Evolutionary conservation across 2,888 invertebrate species (phyloP).

Genomic region (Hyalella azteca): DNA sequence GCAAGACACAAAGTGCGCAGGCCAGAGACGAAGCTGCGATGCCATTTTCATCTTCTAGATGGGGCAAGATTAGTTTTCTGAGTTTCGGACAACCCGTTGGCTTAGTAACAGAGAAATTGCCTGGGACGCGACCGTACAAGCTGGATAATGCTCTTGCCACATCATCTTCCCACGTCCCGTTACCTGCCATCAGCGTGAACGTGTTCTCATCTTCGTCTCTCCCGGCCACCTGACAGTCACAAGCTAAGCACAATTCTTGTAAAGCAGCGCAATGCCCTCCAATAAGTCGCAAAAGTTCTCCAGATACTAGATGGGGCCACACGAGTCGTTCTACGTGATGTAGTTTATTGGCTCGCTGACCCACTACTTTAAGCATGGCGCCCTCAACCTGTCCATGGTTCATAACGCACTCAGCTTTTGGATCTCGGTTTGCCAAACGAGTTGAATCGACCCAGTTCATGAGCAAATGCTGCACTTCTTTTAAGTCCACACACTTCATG

Average conservation of each 20-base stretch:
- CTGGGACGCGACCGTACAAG: constrained; percentile 48
- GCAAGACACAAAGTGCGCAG: constrained; percentile 40
- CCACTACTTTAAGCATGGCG: constrained; percentile 43
- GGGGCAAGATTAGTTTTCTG: constrained; percentile 44
- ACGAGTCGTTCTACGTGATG: constrained; percentile 19
- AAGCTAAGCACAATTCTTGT: constrained; percentile 40
- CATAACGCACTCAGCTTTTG: constrained; percentile 40
- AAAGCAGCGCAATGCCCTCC: constrained; percentile 46
- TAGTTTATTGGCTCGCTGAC: constrained; percentile 43
- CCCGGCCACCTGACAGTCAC: constrained; percentile 47
- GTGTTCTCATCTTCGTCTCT: constrained; percentile 40
- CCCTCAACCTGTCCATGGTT: constrained; percentile 42
- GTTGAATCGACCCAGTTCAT: constrained; percentile 53
- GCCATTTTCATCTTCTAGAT: constrained; percentile 53
- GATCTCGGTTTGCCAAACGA: constrained; percentile 43
- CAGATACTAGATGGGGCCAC: constrained; percentile 55
- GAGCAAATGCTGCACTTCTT: constrained; percentile 41
- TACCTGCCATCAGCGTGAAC: constrained; percentile 47
- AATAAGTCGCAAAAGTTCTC: constrained; percentile 47
- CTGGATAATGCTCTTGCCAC: constrained; percentile 42
- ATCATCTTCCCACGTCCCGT: constrained; percentile 42
- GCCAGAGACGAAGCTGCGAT: constrained; percentile 42
- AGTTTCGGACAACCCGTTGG: constrained; percentile 43
- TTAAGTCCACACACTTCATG: constrained; percentile 41
- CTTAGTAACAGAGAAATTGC: constrained; percentile 41